Evolutionary conservation across 1,140 invertebrate genomes (phyloP), one percentile per base, ranked within the genome.

Genomic region (Antheraea pernyi): DNA sequence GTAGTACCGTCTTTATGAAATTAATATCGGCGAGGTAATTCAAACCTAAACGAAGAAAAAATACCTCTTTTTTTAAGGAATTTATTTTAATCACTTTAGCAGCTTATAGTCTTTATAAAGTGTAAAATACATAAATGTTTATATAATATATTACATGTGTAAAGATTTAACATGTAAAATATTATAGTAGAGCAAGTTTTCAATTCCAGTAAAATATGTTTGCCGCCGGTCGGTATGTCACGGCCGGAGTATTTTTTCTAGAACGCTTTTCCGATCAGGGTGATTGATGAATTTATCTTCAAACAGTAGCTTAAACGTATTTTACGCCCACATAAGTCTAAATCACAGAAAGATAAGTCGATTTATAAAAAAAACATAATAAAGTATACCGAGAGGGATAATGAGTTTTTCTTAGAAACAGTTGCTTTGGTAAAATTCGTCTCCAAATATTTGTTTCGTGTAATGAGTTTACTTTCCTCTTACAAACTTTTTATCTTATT

Each of bases 381-480:
- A 53, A n/a, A 53, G 16, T 53, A 13, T 53, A 53, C 46, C 46
- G 16, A 13, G 16, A 53, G 11, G 16, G 46, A 53, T 53, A 53
- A 53, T n/a, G 46, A 53, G 46, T 53, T 53, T 53, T 53, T 53
- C 46, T 0, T 6, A 53, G 46, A 53, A 53, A 53, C 16, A 6
- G 46, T 13, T 53, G 46, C 16, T 30, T 53, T 53, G 11, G 16
- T 53, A 53, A 53, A 13, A 53, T 53, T 53, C 46, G 16, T 53
- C 46, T 53, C 16, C 46, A 53, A 53, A 53, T 53, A 53, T 16
- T 53, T 53, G 46, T 53, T 53, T 53, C 4, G 13, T 16, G 16
- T 53, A 53, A 53, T 53, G 46, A 53, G 46, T 53, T 53, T 53
- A 53, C 46, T 53, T 53, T 53, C 46, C 46, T 53, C 46, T 53